Evolutionary conservation across 2,888 invertebrate genomes (phyloP).

Genomic region (Heteromurus nitidus): DNA sequence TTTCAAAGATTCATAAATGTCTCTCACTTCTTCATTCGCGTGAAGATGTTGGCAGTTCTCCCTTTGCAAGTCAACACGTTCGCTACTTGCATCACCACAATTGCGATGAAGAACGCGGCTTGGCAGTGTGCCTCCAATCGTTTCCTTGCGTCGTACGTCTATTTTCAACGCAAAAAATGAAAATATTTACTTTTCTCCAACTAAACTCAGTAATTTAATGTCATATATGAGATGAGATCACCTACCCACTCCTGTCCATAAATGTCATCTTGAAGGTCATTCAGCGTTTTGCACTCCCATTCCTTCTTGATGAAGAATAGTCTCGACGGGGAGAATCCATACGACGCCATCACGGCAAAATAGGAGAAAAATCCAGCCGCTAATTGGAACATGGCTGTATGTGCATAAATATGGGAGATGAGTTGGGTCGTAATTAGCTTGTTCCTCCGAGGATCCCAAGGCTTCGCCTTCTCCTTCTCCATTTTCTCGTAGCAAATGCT

Average conservation of each 20-base stretch:
- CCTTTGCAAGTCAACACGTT: constrained; percentile 67
- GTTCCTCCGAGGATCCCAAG: constrained; percentile 41
- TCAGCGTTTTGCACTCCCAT: constrained; percentile 78
- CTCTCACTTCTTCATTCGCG: too few relatives aligned
- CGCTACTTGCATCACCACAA: constrained; percentile 65
- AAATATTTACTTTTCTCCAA: too few relatives aligned
- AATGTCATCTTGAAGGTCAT: constrained; percentile 77
- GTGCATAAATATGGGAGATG: constrained; percentile 65
- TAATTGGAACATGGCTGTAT: constrained; percentile 76
- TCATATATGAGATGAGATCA: background rate
- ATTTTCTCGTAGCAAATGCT: constrained; percentile 67
- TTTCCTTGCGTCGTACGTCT: constrained; percentile 53
- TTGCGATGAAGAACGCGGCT: constrained; percentile 67
- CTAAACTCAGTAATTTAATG: too few relatives aligned
- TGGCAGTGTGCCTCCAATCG: constrained; percentile 59
- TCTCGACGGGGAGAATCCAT: constrained; percentile 77
- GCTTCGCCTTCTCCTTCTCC: constrained; percentile 62
- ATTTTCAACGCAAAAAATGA: background rate
- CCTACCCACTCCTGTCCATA: constrained; percentile 76
- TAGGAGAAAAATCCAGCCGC: constrained; percentile 78
- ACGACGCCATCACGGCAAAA: constrained; percentile 78
- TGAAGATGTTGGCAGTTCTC: constrained; percentile 39
- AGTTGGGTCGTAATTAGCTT: constrained; percentile 44
- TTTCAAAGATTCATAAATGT: background rate
- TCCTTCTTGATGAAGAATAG: constrained; percentile 77